These are phyloP conservation scores for Graptemys geographica DNA, from an alignment of 2,797 vertebrate genomes.

Conservation along the genomic window DNA sequence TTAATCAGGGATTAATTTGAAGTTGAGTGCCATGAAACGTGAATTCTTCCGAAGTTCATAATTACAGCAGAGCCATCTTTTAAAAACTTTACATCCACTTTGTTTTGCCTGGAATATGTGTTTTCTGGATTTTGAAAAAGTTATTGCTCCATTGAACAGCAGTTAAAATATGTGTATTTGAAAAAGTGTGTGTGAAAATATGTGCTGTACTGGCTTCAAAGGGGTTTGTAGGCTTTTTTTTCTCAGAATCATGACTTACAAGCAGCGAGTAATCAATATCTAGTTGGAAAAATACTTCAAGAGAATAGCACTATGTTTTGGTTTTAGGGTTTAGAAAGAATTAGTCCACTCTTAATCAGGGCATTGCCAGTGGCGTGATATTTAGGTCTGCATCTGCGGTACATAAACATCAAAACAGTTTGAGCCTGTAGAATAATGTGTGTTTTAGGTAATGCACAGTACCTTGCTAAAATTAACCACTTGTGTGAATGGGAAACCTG, in stretches of 20 bases:
- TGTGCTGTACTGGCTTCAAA: background rate
- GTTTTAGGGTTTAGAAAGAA: slow-evolving; percentile 11
- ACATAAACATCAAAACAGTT: slow-evolving; percentile 34
- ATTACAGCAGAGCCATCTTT: background rate
- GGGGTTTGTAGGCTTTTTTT: slow-evolving; percentile 19
- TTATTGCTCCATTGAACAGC: background rate
- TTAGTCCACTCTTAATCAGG: slow-evolving; percentile 38
- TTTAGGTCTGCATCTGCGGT: slow-evolving; percentile 10
- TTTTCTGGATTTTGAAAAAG: background rate
- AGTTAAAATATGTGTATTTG: background rate
- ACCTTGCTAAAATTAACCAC: background rate
- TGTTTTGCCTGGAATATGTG: background rate
- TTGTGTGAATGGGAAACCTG: background rate
- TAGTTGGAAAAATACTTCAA: slow-evolving; percentile 35
- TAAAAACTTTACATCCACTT: background rate
- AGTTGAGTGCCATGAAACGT: slow-evolving; percentile 35
- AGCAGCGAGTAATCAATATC: slow-evolving; percentile 17
- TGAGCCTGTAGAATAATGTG: background rate
- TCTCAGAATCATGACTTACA: slow-evolving; percentile 8
- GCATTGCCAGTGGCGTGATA: background rate
- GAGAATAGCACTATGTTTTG: slow-evolving; percentile 6
- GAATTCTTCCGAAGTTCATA: slow-evolving; percentile 36
- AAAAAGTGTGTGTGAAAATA: background rate
- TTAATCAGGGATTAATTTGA: slow-evolving; percentile 61
- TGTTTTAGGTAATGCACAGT: background rate